These are phyloP conservation scores for Ovibos moschatus DNA, from an alignment of 2,113 vertebrate species.

Conservation along the genomic window DNA sequence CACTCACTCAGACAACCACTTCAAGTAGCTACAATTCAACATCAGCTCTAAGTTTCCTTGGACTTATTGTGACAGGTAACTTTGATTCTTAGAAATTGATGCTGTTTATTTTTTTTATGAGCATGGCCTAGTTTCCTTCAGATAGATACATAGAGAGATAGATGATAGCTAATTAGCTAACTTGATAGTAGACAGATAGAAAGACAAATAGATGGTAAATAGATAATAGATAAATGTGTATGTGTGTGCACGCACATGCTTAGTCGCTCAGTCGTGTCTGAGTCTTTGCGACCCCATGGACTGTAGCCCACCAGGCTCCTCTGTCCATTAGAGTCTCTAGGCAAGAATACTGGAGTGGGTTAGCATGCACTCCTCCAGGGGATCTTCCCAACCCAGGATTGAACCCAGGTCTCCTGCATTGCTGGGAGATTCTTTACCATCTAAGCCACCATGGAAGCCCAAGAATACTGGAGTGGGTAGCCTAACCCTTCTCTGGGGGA, in stretches of 20 bases:
- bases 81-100: neutral
- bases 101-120: neutral
- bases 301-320: neutral
- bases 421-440: neutral
- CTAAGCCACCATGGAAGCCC: neutral
- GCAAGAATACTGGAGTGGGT: neutral
- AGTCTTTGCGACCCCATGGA: neutral
- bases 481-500: neutral
- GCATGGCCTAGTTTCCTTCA: neutral
- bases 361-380: neutral
- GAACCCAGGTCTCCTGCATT: neutral
- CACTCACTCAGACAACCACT: neutral
- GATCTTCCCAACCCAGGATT: neutral
- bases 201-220: neutral
- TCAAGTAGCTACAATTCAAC: neutral
- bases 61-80: neutral
- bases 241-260: accelerated
- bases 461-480: neutral
- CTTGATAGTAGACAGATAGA: neutral
- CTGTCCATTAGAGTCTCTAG: neutral
- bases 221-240: neutral
- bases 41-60: too few relatives aligned
- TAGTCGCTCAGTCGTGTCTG: accelerated
- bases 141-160: neutral
- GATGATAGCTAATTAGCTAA: neutral